phyloP scores from a whole-genome alignment of 2,113 vertebrate species.

The Clinocottus analis region DNA sequence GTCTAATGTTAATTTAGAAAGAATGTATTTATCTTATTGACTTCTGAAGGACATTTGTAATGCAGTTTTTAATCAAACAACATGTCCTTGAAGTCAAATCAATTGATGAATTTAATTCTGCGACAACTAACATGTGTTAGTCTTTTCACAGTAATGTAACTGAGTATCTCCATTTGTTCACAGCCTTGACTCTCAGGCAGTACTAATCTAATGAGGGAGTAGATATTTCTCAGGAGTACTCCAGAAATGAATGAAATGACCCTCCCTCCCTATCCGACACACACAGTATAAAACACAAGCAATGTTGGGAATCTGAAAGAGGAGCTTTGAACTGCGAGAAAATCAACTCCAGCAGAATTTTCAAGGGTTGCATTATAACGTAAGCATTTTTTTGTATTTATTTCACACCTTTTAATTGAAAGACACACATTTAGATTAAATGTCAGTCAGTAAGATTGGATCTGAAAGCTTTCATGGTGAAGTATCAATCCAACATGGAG shows the following conservation, averaged over 20 bases:
- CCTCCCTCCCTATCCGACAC: slow-evolving; percentile 42
- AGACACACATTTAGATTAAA: slow-evolving; percentile 7
- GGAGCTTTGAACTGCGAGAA: slow-evolving; percentile 24
- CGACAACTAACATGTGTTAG: neutral
- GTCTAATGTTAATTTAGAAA: neutral
- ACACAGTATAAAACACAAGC: slow-evolving; percentile 66
- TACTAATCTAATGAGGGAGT: slow-evolving; percentile 43
- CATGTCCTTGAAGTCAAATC: neutral
- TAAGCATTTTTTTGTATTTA: slow-evolving; percentile 35
- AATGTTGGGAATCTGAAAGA: slow-evolving; percentile 49
- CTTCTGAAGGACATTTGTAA: neutral
- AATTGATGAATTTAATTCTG: neutral
- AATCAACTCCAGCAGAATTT: slow-evolving; percentile 18
- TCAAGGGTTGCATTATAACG: slow-evolving; percentile 23
- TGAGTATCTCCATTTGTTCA: slow-evolving; percentile 16
- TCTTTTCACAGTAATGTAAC: slow-evolving; percentile 7
- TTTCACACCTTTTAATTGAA: slow-evolving; percentile 18
- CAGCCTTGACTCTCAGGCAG: slow-evolving; percentile 9
- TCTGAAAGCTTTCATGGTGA: slow-evolving; percentile 8
- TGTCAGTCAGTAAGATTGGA: neutral
- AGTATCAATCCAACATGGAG: neutral
- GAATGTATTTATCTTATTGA: neutral
- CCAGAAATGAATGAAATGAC: slow-evolving; percentile 45
- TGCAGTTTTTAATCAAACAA: neutral
- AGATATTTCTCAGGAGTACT: slow-evolving; percentile 53